Conservation (phyloP, 1,140 invertebrate genomes). For the Mesaphorura yosii region DNA sequence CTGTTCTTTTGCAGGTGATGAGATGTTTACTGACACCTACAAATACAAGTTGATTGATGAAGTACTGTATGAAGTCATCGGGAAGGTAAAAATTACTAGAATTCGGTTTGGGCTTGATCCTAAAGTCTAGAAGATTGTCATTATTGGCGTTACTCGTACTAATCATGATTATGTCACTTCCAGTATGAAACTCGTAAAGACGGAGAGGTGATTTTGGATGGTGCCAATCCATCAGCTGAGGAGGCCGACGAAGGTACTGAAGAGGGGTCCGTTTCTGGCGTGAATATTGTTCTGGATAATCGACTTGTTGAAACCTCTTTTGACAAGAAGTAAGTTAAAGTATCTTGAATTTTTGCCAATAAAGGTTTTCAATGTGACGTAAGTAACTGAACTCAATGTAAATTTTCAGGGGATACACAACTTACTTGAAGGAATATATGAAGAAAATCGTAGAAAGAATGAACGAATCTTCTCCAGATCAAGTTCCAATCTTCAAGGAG, state of each 20-base stretch:
- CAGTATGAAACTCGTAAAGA: slow-evolving; percentile 45
- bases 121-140: not conserved
- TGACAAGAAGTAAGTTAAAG: slow-evolving; percentile 54
- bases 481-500: slow-evolving; percentile 77
- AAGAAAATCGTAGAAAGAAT: slow-evolving; percentile 78
- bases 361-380: not conserved
- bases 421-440: slow-evolving; percentile 92
- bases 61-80: slow-evolving; percentile 89
- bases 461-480: slow-evolving; percentile 62
- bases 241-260: slow-evolving; percentile 78
- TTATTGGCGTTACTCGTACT: not conserved
- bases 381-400: too few relatives aligned
- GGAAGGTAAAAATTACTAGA: slow-evolving; percentile 46
- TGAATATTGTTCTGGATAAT: slow-evolving; percentile 89
- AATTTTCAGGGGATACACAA: slow-evolving; percentile 58
- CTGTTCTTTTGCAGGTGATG: slow-evolving; percentile 56
- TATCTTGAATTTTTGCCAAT: too few relatives aligned
- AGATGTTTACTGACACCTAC: slow-evolving; percentile 96
- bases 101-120: not conserved
- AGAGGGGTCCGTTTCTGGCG: slow-evolving; percentile 57
- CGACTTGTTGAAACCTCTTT: slow-evolving; percentile 68
- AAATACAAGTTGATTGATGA: slow-evolving; percentile 87
- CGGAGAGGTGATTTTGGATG: slow-evolving; percentile 69
- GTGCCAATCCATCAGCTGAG: slow-evolving; percentile 85
- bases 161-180: not conserved